Conservation (phyloP, 2,888 invertebrate genomes). For the Amphiduros pacificus region DNA sequence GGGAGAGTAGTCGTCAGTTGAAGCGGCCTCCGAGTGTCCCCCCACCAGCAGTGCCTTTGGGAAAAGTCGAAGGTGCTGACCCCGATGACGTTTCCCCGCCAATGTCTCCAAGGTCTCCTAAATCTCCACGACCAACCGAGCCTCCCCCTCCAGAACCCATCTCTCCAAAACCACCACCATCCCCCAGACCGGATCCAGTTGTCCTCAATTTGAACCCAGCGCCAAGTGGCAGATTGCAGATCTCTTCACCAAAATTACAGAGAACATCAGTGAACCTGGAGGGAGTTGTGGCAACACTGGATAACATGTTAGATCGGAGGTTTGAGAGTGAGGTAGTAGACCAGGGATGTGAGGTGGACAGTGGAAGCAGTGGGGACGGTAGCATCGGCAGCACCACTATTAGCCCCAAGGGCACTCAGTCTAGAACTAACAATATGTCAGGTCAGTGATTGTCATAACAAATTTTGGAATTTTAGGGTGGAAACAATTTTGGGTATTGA, state of each 20-base stretch:
- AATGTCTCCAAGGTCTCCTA: not conserved
- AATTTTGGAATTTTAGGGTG: too few relatives aligned
- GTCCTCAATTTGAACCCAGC: too few relatives aligned
- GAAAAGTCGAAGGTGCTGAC: too few relatives aligned
- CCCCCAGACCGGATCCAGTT: too few relatives aligned
- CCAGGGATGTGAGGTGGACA: not conserved
- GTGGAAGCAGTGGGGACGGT: not conserved
- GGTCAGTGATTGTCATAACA: too few relatives aligned
- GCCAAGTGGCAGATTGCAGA: not conserved
- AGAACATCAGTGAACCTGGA: constrained; percentile 1
- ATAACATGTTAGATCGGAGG: not conserved
- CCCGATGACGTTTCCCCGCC: not conserved
- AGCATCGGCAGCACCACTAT: not conserved
- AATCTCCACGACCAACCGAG: not conserved
- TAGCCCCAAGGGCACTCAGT: too few relatives aligned
- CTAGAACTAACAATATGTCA: too few relatives aligned
- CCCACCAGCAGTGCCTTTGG: not conserved
- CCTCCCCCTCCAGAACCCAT: not conserved
- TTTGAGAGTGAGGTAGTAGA: not conserved
- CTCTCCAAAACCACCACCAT: not conserved
- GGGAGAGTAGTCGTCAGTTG: too few relatives aligned
- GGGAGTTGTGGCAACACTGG: not conserved
- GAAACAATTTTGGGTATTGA: too few relatives aligned
- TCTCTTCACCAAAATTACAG: not conserved
- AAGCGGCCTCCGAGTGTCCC: not conserved